Evolutionary conservation across 2,888 invertebrate species (phyloP).

Genomic region (Choristoneura rosaceana): DNA sequence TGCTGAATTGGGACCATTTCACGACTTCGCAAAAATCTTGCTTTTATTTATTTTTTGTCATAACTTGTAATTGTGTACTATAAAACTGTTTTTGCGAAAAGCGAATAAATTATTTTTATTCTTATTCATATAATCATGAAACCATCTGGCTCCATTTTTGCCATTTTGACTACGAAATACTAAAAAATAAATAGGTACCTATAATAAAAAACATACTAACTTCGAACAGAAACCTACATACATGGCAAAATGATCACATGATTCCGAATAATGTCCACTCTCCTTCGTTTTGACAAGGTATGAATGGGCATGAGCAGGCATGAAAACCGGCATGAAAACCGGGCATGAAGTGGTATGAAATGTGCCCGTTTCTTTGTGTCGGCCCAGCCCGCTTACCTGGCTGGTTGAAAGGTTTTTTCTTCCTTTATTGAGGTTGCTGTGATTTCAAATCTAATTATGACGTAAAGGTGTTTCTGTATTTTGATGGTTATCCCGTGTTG

Average conservation of each 20-base stretch:
- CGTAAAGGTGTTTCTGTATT: constrained; percentile 59
- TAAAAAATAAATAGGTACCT: no score
- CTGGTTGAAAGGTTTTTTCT: constrained; percentile 46
- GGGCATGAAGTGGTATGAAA: constrained; percentile 44
- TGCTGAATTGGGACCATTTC: no score
- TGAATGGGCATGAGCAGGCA: constrained; percentile 43
- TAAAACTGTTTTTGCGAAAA: no score
- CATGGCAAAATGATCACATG: constrained; percentile 35
- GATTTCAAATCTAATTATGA: constrained; percentile 74
- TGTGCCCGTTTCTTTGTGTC: constrained; percentile 43
- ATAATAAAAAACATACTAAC: constrained; percentile 10
- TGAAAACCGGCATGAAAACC: constrained; percentile 37
- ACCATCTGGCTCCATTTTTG: no score
- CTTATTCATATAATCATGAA: no score
- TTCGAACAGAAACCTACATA: constrained; percentile 28
- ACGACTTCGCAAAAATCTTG: no score
- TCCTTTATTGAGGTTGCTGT: constrained; percentile 56
- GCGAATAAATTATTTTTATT: no score
- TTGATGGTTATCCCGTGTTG: constrained; percentile 25
- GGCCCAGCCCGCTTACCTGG: constrained; percentile 45
- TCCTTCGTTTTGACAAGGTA: constrained; percentile 46
- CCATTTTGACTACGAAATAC: no score
- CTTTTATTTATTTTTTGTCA: no score
- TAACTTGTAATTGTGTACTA: no score
- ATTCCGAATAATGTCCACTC: constrained; percentile 41